A percentile compares a stretch with the other conserved stretches of the same genome.
These are phyloP conservation scores for Lissonota sp. DNA, from an alignment of 2,888 invertebrate species.

Conservation along the genomic window DNA sequence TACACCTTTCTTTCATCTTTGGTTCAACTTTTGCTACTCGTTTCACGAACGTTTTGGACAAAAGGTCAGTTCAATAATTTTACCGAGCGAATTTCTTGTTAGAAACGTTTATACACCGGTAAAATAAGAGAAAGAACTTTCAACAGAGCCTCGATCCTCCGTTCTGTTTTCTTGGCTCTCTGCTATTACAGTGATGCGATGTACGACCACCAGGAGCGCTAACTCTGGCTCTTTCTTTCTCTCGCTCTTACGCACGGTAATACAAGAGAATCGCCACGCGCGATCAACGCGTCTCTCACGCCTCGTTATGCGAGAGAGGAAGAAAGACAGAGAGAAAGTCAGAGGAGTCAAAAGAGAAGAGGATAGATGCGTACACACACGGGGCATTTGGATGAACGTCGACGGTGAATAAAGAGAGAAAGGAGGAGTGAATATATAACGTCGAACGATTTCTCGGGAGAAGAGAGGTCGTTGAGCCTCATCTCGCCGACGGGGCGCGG, in stretches of 20 bases:
- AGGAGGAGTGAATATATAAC: conserved; percentile 58
- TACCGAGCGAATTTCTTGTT: background rate
- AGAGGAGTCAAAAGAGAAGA: background rate
- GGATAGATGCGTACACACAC: background rate
- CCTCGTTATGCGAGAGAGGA: conserved; percentile 20
- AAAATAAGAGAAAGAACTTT: conserved; percentile 19
- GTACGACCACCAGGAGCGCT: conserved; percentile 8
- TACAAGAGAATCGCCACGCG: conserved; percentile 54
- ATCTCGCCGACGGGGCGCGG: conserved; percentile 79
- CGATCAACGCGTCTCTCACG: conserved; percentile 49
- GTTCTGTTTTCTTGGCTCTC: background rate
- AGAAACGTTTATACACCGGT: background rate
- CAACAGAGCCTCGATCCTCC: background rate
- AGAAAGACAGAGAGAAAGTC: conserved; percentile 21
- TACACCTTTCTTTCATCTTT: too few species aligned
- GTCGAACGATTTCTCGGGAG: conserved; percentile 78
- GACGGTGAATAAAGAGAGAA: conserved; percentile 44
- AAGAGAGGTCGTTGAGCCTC: conserved; percentile 81
- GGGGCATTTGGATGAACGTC: background rate
- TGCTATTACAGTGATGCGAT: background rate
- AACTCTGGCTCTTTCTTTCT: conserved; percentile 17
- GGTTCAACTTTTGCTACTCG: too few species aligned
- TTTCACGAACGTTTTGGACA: too few species aligned
- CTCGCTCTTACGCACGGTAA: background rate
- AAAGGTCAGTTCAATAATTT: too few species aligned